phyloP scores from a whole-genome alignment of 2,113 vertebrate species.

The Microcebus griseorufus region DNA sequence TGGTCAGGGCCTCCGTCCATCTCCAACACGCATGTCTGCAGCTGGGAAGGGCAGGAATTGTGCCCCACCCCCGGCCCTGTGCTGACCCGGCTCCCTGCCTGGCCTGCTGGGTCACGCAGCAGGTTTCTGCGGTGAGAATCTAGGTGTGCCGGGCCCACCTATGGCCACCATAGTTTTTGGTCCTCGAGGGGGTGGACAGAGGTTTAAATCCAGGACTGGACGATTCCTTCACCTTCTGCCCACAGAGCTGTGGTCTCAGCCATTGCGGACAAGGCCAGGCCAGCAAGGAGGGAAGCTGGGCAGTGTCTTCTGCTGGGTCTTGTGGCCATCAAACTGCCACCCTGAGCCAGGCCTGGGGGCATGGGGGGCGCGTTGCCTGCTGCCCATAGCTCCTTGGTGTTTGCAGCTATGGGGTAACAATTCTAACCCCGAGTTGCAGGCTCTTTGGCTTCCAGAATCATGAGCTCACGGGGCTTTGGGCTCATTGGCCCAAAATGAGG shows the following conservation, averaged over 20 bases:
- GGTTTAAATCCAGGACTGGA: neutral
- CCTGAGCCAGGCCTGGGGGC: neutral
- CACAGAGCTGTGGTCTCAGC: neutral
- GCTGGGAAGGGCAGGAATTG: neutral
- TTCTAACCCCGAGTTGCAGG: neutral
- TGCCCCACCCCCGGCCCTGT: too few relatives aligned
- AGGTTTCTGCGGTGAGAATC: neutral
- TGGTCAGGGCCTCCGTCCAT: neutral
- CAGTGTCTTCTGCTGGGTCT: neutral
- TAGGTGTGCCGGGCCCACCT: neutral
- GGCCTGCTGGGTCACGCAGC: neutral
- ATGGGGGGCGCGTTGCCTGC: too few relatives aligned
- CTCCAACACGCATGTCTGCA: too few relatives aligned
- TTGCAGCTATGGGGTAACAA: neutral
- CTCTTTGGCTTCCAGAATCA: neutral
- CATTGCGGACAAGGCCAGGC: neutral
- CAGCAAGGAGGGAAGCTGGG: neutral
- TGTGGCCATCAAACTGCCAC: neutral
- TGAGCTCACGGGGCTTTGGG: neutral
- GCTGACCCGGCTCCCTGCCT: neutral
- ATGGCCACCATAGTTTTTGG: neutral
- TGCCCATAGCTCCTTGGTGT: too few relatives aligned
- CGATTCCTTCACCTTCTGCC: fast-evolving
- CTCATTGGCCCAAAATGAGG: neutral
- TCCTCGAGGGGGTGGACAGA: neutral